phyloP scores from a whole-genome alignment of 2,113 vertebrate species.

The Garra rufa region DNA sequence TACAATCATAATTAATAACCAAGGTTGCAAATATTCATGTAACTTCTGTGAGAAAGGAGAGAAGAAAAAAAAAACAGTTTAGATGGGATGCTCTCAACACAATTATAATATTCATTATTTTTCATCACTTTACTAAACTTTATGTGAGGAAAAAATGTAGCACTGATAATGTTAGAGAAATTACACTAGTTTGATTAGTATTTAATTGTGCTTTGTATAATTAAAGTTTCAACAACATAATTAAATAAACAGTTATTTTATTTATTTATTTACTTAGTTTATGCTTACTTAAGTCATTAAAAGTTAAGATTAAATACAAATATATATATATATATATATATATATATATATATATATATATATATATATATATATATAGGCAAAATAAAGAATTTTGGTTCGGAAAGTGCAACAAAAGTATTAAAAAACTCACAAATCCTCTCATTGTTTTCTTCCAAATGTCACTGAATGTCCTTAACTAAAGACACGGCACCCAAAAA shows the following conservation, averaged over 20 bases:
- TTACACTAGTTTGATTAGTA: background rate
- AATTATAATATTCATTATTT: background rate
- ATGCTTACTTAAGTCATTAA: too few species aligned
- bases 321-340: too few species aligned
- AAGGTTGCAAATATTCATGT: background rate
- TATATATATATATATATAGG: too few species aligned
- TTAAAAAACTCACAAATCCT: background rate
- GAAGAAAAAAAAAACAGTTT: background rate
- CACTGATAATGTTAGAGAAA: background rate
- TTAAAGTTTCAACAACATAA: background rate
- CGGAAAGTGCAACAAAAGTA: background rate
- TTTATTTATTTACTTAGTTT: too few species aligned
- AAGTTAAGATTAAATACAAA: too few species aligned
- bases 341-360: too few species aligned
- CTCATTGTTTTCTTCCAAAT: conserved; percentile 2
- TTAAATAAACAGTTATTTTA: background rate
- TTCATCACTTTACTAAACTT: background rate
- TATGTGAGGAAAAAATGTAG: background rate
- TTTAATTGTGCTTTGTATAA: background rate
- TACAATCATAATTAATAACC: background rate
- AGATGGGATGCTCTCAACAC: background rate
- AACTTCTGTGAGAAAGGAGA: background rate
- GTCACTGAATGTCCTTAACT: conserved; percentile 8
- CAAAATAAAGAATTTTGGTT: background rate
- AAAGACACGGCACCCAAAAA: conserved; percentile 16